Conservation (phyloP, 2,888 invertebrate species). For the Ernsta delagoae region DNA sequence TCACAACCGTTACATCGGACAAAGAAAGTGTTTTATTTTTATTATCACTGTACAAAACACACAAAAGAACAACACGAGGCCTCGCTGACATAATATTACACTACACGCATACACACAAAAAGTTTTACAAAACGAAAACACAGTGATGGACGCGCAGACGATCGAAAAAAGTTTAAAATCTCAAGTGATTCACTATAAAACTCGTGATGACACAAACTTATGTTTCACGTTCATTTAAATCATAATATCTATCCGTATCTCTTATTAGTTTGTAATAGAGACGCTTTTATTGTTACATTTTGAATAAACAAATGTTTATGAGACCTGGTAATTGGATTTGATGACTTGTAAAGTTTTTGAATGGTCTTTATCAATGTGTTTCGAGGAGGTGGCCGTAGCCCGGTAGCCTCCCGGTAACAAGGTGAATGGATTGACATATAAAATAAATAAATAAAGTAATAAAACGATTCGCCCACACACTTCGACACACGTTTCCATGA, state of each 20-base stretch:
- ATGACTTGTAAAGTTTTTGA: conserved; percentile 61
- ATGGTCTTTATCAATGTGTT: conserved; percentile 55
- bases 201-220: conserved; percentile 48
- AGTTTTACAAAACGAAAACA: conserved; percentile 64
- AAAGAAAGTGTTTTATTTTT: conserved; percentile 59
- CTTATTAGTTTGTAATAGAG: conserved; percentile 40
- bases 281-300: conserved; percentile 29
- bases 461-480: conserved; percentile 71
- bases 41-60: conserved; percentile 57
- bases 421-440: conserved; percentile 67
- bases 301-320: background rate
- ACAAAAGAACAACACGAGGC: conserved; percentile 56
- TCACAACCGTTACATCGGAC: conserved; percentile 59
- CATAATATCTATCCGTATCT: conserved; percentile 3
- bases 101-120: conserved; percentile 62
- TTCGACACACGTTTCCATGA: conserved; percentile 49
- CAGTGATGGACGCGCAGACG: conserved; percentile 44
- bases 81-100: conserved; percentile 76
- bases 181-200: conserved; percentile 75
- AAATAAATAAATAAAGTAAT: conserved; percentile 67
- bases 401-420: conserved; percentile 71
- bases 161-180: conserved; percentile 50
- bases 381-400: conserved; percentile 58
- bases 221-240: conserved; percentile 35
- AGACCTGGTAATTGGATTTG: conserved; percentile 40